Conservation (phyloP, 2,888 invertebrate species). For the Metallyticus violacea region DNA sequence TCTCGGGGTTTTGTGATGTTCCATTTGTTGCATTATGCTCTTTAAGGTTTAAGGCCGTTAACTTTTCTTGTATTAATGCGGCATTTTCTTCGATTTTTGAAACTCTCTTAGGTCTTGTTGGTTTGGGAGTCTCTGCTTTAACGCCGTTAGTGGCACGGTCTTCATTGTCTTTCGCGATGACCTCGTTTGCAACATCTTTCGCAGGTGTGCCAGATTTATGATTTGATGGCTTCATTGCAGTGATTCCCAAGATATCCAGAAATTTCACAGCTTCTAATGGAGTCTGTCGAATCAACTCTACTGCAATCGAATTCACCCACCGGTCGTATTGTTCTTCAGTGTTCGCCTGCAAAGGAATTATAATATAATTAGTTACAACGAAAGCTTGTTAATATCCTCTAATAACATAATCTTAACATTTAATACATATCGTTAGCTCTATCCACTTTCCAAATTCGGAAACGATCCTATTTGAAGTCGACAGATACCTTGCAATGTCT, state of each 20-base stretch:
- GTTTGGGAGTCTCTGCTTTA: background rate
- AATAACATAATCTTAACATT: no score
- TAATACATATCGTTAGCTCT: no score
- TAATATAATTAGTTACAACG: background rate
- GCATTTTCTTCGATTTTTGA: background rate
- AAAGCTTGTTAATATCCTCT: no score
- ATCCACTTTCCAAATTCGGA: no score
- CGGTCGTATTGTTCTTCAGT: slow-evolving; percentile 67
- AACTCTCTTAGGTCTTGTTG: background rate
- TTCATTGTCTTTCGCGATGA: background rate
- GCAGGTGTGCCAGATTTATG: background rate
- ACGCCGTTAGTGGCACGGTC: background rate
- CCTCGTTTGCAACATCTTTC: background rate
- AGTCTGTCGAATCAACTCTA: slow-evolving; percentile 71
- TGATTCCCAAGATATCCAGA: slow-evolving; percentile 68
- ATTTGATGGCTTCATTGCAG: slow-evolving; percentile 21
- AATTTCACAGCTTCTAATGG: slow-evolving; percentile 60
- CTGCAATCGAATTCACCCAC: slow-evolving; percentile 72
- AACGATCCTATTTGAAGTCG: no score
- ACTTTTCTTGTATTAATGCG: background rate
- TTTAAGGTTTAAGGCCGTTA: background rate
- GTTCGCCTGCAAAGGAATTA: slow-evolving; percentile 54
- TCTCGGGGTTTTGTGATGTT: background rate
- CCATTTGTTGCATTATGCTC: background rate
- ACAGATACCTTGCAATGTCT: no score